These are phyloP conservation scores for Wasmannia auropunctata DNA, from an alignment of 1,140 invertebrate genomes.

Conservation along the genomic window DNA sequence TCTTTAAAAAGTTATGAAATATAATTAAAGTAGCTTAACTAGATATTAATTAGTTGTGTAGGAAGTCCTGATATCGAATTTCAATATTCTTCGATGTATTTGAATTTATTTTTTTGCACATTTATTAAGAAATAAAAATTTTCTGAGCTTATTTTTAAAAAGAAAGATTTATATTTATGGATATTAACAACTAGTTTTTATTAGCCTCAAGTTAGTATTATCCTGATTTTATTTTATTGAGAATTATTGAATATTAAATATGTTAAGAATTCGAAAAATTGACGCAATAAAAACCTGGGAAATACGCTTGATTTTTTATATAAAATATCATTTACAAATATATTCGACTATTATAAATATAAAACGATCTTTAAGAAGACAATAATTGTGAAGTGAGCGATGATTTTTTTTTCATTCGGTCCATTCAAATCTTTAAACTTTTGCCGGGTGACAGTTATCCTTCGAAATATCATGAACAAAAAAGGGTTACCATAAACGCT, in stretches of 20 bases:
- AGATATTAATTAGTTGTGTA: not conserved
- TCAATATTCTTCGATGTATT: not conserved
- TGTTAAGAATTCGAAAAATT: not conserved
- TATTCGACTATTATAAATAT: not conserved
- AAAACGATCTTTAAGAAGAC: not conserved
- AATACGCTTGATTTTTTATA: not conserved
- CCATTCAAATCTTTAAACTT: conserved; percentile 28
- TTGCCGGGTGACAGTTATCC: not conserved
- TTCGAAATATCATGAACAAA: conserved; percentile 46
- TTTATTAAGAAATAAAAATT: not conserved
- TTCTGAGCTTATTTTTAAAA: not conserved
- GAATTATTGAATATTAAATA: not conserved
- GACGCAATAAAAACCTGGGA: not conserved
- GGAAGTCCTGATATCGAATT: not conserved
- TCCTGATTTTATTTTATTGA: not conserved
- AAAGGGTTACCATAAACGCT: conserved; percentile 52
- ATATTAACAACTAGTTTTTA: not conserved
- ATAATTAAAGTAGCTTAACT: not conserved
- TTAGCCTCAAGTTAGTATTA: not conserved
- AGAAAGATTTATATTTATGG: not conserved
- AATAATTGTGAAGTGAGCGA: not conserved
- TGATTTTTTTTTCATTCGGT: conserved; percentile 6
- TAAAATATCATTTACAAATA: not conserved
- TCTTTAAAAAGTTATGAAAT: not conserved
- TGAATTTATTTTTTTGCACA: not conserved